phyloP scores from a whole-genome alignment of 2,797 vertebrate genomes.

The Furcifer pardalis region DNA sequence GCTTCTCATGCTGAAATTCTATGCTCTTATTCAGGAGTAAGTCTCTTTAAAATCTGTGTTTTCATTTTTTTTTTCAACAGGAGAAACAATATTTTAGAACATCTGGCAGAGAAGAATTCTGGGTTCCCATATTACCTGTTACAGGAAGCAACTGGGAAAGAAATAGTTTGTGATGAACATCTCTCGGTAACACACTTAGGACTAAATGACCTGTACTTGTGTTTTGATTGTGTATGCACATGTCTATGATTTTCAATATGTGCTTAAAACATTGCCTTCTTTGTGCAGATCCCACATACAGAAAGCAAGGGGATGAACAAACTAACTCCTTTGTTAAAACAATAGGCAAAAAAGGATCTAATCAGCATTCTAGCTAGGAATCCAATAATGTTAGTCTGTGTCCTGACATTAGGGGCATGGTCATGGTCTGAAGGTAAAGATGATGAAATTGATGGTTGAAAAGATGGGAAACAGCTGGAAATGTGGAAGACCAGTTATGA shows the following conservation, averaged over 20 bases:
- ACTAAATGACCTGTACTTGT: not conserved
- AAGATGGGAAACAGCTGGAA: too few relatives aligned
- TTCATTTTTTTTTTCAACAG: not conserved
- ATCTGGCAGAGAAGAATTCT: constrained; percentile 11
- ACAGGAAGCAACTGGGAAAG: constrained; percentile 25
- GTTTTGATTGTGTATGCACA: too few relatives aligned
- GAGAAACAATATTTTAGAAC: constrained; percentile 29
- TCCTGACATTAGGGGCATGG: not conserved
- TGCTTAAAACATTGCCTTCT: not conserved
- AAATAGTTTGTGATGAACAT: constrained; percentile 22
- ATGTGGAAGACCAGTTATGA: too few relatives aligned
- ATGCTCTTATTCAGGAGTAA: too few relatives aligned
- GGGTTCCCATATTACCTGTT: not conserved
- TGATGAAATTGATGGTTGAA: too few relatives aligned
- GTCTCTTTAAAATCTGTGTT: too few relatives aligned
- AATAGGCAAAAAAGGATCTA: not conserved
- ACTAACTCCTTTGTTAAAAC: not conserved
- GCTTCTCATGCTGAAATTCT: too few relatives aligned
- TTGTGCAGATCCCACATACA: not conserved
- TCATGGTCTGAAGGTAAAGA: too few relatives aligned
- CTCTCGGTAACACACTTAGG: constrained; percentile 15
- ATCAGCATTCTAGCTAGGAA: not conserved
- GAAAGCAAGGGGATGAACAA: not conserved
- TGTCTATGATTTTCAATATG: too few relatives aligned
- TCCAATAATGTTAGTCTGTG: not conserved